Conservation (phyloP, 2,888 invertebrate species). For the Microctonus brassicae region DNA sequence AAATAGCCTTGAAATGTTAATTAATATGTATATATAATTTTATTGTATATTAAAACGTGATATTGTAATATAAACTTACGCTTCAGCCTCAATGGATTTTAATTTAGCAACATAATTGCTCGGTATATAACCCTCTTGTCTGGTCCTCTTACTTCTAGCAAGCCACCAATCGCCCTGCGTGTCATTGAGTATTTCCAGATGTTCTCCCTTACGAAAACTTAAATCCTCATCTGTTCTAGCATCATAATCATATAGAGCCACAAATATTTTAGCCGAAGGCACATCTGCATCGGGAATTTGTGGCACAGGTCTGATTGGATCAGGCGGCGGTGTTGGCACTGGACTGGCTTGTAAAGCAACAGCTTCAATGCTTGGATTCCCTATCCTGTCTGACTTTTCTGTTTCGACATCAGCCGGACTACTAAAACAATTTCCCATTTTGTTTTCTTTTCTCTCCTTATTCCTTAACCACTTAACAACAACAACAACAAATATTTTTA, state of each 20-base stretch:
- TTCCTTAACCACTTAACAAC: neutral
- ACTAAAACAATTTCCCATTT: conserved; percentile 91
- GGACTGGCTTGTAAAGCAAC: conserved; percentile 74
- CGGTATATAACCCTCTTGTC: conserved; percentile 99
- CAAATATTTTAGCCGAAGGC: conserved; percentile 91
- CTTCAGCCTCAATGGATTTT: conserved; percentile 99
- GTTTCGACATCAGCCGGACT: conserved; percentile 77
- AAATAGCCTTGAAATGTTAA: conserved; percentile 45
- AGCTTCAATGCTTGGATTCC: conserved; percentile 71
- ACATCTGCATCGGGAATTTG: conserved; percentile 73
- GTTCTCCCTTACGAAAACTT: conserved; percentile 98
- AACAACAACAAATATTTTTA: neutral
- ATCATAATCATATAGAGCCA: conserved; percentile 99
- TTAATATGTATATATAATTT: conserved; percentile 27
- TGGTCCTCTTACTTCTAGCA: conserved; percentile 94
- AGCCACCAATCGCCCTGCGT: conserved; percentile 99
- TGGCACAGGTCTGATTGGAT: conserved; percentile 77
- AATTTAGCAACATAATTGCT: conserved; percentile 99
- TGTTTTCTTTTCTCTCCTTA: conserved; percentile 17
- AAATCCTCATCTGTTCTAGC: conserved; percentile 99
- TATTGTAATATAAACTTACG: conserved; percentile 80
- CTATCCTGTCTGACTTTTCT: conserved; percentile 74
- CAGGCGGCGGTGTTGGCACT: conserved; percentile 81
- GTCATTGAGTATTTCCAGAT: conserved; percentile 97
- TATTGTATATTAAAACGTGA: neutral